Percentiles rank a stretch among this genome's conserved stretches.
Conservation (phyloP, 2,888 invertebrate genomes). For the Quadroppia sp. region DNA sequence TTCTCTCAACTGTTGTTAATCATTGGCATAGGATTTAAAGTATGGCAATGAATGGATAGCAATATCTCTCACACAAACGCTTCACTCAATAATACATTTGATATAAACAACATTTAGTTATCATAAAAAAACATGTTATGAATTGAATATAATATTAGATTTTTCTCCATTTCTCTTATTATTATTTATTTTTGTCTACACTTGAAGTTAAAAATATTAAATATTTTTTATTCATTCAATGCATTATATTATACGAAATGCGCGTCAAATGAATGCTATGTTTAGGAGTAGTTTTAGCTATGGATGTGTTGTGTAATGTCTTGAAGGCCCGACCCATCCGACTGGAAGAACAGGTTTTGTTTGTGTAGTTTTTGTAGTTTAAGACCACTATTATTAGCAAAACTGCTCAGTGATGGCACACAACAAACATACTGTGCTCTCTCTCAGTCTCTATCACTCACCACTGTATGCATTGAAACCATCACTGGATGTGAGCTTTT, state of each 20-base stretch:
- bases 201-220: background rate
- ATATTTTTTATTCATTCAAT: background rate
- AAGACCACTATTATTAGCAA: background rate
- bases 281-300: background rate
- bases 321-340: background rate
- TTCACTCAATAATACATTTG: no score
- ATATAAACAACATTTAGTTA: no score
- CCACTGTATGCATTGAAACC: background rate
- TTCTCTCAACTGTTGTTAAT: no score
- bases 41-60: no score
- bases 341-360: constrained; percentile 22
- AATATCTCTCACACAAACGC: no score
- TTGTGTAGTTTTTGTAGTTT: background rate
- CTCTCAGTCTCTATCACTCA: background rate
- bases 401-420: background rate
- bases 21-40: no score
- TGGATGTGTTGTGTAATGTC: background rate
- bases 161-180: background rate
- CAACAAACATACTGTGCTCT: background rate
- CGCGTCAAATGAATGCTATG: constrained; percentile 1
- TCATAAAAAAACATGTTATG: constrained; percentile 5
- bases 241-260: background rate
- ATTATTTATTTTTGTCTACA: background rate
- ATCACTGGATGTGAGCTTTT: background rate
- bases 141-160: background rate